Base-by-base conservation (phyloP, 2,888 invertebrate genomes). In the Xanthia icteritia region DNA sequence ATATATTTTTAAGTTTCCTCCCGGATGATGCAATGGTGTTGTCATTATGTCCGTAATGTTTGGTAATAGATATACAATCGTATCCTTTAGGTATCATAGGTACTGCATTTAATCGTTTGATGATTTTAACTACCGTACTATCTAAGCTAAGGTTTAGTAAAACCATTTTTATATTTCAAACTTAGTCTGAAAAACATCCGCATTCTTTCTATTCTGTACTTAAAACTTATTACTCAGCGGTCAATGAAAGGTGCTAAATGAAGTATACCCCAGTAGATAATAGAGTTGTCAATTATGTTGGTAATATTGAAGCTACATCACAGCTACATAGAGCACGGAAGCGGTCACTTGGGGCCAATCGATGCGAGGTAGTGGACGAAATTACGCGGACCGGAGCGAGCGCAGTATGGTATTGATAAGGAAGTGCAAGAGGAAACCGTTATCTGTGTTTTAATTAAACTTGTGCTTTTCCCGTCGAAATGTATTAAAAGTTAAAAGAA, bases 301-400 rank as follows among this genome's bases (percentile, higher is more conserved):
- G 56, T 64, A 73, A 66, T 69, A 70, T 76, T 15, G 63, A 68
- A 73, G 79, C 63, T 73, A 61, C 56, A 75, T 51, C 9, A 75
- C 42, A 79, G 77, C 65, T 74, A 39, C 27, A 73, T 65, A 75
- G 48, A 71, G 81, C 76, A 84, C 90, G 90, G 90, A 91, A 89
- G 83, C 87, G 76, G 73, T 86, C 89, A 91, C 89, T 91, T 91
- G 88, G 81, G 81, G 54, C 77, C 85, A 83, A 86, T 87, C 78
- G 86, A 81, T 76, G 79, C 54, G 74, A 77, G 74, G 86, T 77
- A 82, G 80, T 67, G 71, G 75, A 79, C 74, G 54, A 79, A 86
- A 80, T 81, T 82, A 83, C 74, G 77, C 77, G 66, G 65, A 63
- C 76, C 61, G 56, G 71, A 79, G 79, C 77, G 79, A 66, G 81